These are phyloP conservation scores for Diphyllodes magnificus DNA, from an alignment of 2,113 vertebrate genomes.

Conservation along the genomic window DNA sequence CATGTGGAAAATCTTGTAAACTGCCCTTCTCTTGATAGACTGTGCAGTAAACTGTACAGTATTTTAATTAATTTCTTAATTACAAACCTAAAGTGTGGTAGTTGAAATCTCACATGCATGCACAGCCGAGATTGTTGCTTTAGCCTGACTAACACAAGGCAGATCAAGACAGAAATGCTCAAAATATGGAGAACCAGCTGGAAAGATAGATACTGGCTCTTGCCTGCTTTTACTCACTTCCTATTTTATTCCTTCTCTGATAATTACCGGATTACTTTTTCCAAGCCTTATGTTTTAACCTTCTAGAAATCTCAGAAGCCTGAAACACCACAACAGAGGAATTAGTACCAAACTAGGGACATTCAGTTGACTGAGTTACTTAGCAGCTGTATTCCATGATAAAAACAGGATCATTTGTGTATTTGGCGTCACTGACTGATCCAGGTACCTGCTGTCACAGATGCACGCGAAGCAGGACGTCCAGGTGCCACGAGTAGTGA, in stretches of 20 bases:
- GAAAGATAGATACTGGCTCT: slow-evolving; percentile 34
- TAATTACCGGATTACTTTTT: slow-evolving; percentile 42
- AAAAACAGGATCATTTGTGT: neutral
- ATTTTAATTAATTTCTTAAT: slow-evolving; percentile 74
- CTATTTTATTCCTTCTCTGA: neutral
- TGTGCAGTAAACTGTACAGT: slow-evolving; percentile 66
- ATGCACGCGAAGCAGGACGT: fast-evolving
- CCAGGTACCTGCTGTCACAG: neutral
- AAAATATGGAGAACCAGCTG: slow-evolving; percentile 43
- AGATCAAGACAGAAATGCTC: slow-evolving; percentile 5
- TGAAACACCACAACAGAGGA: neutral
- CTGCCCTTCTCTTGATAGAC: slow-evolving; percentile 45
- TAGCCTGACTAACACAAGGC: neutral
- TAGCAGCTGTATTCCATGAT: neutral
- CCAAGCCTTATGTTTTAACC: neutral
- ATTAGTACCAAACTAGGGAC: neutral
- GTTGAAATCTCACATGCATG: slow-evolving; percentile 46
- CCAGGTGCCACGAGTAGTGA: neutral
- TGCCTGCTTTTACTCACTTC: slow-evolving; percentile 11
- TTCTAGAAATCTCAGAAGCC: neutral
- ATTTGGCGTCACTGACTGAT: neutral
- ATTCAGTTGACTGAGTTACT: neutral
- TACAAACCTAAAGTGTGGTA: slow-evolving; percentile 35
- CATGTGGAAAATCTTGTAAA: slow-evolving; percentile 52
- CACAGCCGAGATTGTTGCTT: slow-evolving; percentile 30